Conservation (phyloP, 2,888 invertebrate species). For the Lithophane ornitopus region DNA sequence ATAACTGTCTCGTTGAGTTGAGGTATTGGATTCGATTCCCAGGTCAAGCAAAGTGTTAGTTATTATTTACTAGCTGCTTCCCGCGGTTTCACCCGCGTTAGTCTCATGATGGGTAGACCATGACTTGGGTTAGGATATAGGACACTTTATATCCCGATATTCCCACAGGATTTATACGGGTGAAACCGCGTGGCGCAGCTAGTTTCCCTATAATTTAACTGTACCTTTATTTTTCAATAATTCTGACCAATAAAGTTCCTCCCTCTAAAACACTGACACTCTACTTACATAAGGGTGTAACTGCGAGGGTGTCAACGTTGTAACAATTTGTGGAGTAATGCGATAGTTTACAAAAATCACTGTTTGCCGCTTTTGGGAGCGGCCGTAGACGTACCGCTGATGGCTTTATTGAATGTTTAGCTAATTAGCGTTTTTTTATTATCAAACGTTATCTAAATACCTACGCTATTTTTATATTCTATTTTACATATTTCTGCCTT, state of each 20-base stretch:
- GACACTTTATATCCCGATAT: no score
- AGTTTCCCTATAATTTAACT: background rate
- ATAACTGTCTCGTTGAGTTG: background rate
- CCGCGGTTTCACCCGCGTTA: no score
- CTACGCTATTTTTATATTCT: background rate
- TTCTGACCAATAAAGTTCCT: conserved; percentile 32
- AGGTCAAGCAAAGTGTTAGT: no score
- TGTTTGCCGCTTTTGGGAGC: conserved; percentile 74
- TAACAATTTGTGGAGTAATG: conserved; percentile 82
- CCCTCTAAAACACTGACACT: conserved; percentile 49
- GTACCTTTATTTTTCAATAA: background rate
- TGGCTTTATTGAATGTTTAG: conserved; percentile 68
- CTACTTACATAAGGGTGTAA: conserved; percentile 75
- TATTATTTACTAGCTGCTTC: no score
- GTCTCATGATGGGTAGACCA: no score
- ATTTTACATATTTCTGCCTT: background rate
- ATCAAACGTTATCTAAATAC: background rate
- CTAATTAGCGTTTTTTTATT: conserved; percentile 56
- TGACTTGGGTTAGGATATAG: no score
- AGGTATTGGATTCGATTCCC: no score
- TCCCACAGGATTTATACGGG: no score
- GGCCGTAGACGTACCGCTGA: conserved; percentile 61
- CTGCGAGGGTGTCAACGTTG: conserved; percentile 75
- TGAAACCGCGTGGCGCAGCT: background rate
- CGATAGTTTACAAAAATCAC: conserved; percentile 85